Evolutionary conservation across 2,888 invertebrate species (phyloP).

Genomic region (Synanthedon formicaeformis): DNA sequence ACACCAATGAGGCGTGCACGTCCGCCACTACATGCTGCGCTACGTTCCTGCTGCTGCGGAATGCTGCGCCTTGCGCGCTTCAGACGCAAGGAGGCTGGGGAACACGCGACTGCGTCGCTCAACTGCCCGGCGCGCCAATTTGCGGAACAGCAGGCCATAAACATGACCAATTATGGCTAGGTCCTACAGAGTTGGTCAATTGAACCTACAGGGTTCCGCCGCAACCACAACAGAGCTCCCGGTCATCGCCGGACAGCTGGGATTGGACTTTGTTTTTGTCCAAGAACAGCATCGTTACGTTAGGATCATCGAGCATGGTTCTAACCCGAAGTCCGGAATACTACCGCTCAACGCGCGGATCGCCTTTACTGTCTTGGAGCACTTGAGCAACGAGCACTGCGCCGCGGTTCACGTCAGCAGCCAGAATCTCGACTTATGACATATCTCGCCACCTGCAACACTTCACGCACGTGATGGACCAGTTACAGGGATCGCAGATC

Average conservation of each 20-base stretch:
- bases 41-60: no score
- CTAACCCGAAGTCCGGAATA: background rate
- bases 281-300: background rate
- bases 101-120: background rate
- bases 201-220: background rate
- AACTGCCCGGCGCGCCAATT: background rate
- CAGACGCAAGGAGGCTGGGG: background rate
- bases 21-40: constrained; percentile 3
- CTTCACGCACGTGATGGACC: background rate
- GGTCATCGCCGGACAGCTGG: background rate
- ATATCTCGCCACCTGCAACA: background rate
- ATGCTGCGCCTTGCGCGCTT: no score
- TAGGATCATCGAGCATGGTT: background rate
- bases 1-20: background rate
- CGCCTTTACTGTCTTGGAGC: background rate
- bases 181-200: background rate
- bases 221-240: background rate
- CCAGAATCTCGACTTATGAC: background rate
- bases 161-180: background rate
- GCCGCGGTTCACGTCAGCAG: background rate
- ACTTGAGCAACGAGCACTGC: background rate
- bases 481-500: background rate
- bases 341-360: background rate
- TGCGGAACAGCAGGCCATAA: background rate
- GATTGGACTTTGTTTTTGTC: background rate